Percentiles rank a stretch among this genome's conserved stretches.
phyloP scores from a whole-genome alignment of 2,797 vertebrate species.

The Chromis chromis region DNA sequence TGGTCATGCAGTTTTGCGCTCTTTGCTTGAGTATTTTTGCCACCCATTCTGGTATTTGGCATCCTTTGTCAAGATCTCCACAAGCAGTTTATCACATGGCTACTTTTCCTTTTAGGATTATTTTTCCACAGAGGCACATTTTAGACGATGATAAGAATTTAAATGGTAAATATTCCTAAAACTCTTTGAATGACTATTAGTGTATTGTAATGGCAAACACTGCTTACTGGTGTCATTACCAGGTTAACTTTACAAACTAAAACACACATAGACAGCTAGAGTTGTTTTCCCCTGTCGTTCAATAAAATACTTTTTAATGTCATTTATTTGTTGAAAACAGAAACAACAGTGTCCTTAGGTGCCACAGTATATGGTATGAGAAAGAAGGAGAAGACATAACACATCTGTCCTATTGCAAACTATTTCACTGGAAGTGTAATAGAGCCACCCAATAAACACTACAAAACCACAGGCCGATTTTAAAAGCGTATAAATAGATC shows the following conservation, averaged over 20 bases:
- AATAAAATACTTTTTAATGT: background rate
- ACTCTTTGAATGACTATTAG: conserved; percentile 17
- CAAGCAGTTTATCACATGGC: background rate
- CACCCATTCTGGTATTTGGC: conserved; percentile 17
- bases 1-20: conserved; percentile 78
- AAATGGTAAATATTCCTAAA: conserved; percentile 18
- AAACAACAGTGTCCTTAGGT: background rate
- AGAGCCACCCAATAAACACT: conserved; percentile 25
- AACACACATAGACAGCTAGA: background rate
- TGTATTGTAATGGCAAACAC: background rate
- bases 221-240: conserved; percentile 14
- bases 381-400: background rate
- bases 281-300: conserved; percentile 2
- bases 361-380: background rate
- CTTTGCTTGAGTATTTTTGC: conserved; percentile 66
- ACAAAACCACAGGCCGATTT: conserved; percentile 20
- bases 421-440: conserved; percentile 26
- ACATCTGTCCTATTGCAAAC: conserved; percentile 30
- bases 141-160: conserved; percentile 7
- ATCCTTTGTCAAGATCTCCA: conserved; percentile 15
- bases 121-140: background rate
- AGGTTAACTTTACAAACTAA: conserved; percentile 16
- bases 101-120: conserved; percentile 3
- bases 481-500: conserved; percentile 53
- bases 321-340: conserved; percentile 14